These are phyloP conservation scores for Toxotes chatareus DNA, from an alignment of 2,113 vertebrate genomes.

Conservation along the genomic window DNA sequence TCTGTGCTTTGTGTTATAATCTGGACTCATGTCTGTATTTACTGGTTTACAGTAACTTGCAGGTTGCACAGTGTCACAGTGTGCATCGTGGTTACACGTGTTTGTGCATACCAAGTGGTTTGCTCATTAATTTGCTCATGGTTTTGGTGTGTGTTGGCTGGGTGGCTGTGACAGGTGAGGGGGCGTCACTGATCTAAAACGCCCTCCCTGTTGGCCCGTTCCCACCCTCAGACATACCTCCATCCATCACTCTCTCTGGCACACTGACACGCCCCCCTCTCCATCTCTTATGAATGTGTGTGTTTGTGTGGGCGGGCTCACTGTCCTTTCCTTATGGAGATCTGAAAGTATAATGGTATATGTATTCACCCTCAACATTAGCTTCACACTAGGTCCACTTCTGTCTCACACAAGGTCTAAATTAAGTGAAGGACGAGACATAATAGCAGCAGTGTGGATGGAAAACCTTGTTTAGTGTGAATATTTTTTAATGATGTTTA, in stretches of 20 bases:
- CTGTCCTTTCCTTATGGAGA: conserved; percentile 49
- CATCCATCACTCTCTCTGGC: conserved; percentile 76
- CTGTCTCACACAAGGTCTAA: conserved; percentile 51
- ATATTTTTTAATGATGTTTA: background rate
- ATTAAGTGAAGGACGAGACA: conserved; percentile 22
- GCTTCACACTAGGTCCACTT: background rate
- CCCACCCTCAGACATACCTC: conserved; percentile 55
- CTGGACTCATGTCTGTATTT: background rate
- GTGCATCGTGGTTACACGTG: background rate
- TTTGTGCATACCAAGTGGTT: background rate
- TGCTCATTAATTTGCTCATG: conserved; percentile 11
- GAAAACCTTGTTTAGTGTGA: background rate
- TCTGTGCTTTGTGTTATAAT: background rate
- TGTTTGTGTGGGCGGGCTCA: conserved; percentile 46
- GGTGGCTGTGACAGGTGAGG: conserved; percentile 70
- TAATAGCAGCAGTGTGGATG: conserved; percentile 4
- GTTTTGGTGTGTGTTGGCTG: conserved; percentile 58
- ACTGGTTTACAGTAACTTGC: background rate
- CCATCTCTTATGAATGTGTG: conserved; percentile 55
- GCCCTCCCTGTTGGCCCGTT: conserved; percentile 14
- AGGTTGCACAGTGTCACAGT: background rate
- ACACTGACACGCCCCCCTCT: conserved; percentile 60
- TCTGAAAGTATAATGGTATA: conserved; percentile 27
- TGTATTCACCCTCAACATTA: conserved; percentile 1
- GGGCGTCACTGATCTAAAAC: conserved; percentile 59